phyloP scores from a whole-genome alignment of 2,113 vertebrate genomes.

The Xiphophorus maculatus region DNA sequence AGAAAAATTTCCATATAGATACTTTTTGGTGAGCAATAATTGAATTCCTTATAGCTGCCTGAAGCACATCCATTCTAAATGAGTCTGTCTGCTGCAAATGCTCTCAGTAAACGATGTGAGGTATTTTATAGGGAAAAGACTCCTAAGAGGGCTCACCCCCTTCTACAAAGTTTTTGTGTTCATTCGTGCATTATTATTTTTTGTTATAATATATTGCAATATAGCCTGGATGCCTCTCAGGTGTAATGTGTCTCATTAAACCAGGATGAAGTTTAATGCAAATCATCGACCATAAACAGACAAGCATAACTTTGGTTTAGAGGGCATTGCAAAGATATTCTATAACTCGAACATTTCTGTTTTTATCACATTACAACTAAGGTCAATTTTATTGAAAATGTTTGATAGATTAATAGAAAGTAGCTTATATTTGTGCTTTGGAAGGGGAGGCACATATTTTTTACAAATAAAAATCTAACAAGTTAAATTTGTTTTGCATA shows the following conservation, averaged over 20 bases:
- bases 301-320: slow-evolving; percentile 34
- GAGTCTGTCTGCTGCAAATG: slow-evolving; percentile 48
- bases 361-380: not conserved
- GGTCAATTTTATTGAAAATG: not conserved
- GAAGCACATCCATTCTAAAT: slow-evolving; percentile 68
- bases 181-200: slow-evolving; percentile 6
- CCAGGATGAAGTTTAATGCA: slow-evolving; percentile 59
- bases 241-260: slow-evolving; percentile 52
- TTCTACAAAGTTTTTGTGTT: slow-evolving; percentile 21
- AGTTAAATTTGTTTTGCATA: no score
- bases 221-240: slow-evolving; percentile 42
- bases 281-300: slow-evolving; percentile 55
- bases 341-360: not conserved
- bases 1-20: slow-evolving; percentile 63
- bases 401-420: not conserved
- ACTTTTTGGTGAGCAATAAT: slow-evolving; percentile 61
- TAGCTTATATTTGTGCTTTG: not conserved
- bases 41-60: slow-evolving; percentile 65
- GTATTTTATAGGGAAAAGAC: slow-evolving; percentile 48
- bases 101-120: slow-evolving; percentile 56
- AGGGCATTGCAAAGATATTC: not conserved
- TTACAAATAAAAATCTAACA: not conserved
- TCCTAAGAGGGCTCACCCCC: slow-evolving; percentile 48
- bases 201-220: slow-evolving; percentile 35
- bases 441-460: not conserved